These are phyloP conservation scores for Parazoanthus darwini DNA, from an alignment of 92 coral and sea anemone genomes.

Conservation along the genomic window DNA sequence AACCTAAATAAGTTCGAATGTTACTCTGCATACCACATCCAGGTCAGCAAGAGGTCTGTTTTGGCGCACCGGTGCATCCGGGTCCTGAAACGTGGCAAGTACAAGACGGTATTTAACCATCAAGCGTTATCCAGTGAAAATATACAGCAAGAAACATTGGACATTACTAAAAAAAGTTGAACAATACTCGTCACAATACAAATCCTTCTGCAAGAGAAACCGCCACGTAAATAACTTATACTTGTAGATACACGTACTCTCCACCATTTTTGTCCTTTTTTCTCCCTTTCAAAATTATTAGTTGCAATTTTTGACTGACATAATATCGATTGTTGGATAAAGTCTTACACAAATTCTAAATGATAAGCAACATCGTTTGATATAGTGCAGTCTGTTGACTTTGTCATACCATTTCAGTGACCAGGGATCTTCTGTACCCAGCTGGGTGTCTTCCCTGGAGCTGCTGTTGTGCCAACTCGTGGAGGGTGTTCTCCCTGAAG, in stretches of 20 bases:
- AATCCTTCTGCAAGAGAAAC: too few relatives aligned
- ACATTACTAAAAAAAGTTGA: too few relatives aligned
- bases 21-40: constrained; percentile 70
- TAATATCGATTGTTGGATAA: too few relatives aligned
- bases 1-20: not conserved
- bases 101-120: not conserved
- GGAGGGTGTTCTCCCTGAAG: constrained; percentile 95
- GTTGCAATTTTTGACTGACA: too few relatives aligned
- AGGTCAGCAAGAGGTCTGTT: constrained; percentile 92
- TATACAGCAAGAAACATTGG: not conserved
- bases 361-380: too few relatives aligned
- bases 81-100: constrained; percentile 59
- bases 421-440: constrained; percentile 80
- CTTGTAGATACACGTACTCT: not conserved
- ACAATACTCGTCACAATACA: not conserved
- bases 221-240: not conserved
- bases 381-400: not conserved
- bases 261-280: not conserved
- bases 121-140: not conserved
- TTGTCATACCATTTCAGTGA: constrained; percentile 89
- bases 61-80: constrained; percentile 98
- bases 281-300: not conserved
- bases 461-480: constrained; percentile 60
- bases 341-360: too few relatives aligned
- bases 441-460: constrained; percentile 65